A percentile compares a stretch with the other conserved stretches of the same genome.
These are phyloP conservation scores for Varroa destructor DNA, from an alignment of 1,140 invertebrate genomes.

Conservation along the genomic window DNA sequence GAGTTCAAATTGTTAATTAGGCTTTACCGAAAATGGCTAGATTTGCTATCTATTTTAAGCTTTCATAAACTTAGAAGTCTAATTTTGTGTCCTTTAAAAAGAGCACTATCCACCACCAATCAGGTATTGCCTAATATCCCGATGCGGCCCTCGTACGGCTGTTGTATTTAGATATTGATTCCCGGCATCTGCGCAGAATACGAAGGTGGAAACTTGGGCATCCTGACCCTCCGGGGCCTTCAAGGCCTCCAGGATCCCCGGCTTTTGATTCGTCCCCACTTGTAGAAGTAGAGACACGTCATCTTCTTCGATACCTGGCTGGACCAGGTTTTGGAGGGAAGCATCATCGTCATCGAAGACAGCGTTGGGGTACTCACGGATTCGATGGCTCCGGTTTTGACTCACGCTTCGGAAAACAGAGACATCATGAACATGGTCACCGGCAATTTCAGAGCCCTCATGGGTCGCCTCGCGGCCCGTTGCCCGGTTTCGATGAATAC, in stretches of 20 bases:
- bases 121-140: too few relatives aligned
- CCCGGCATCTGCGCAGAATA: neutral
- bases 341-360: conserved; percentile 5
- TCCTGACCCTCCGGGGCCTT: neutral
- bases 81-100: too few relatives aligned
- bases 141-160: too few relatives aligned
- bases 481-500: too few relatives aligned
- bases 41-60: too few relatives aligned
- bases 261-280: neutral
- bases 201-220: neutral
- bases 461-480: neutral
- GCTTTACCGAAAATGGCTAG: too few relatives aligned
- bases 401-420: neutral
- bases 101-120: too few relatives aligned
- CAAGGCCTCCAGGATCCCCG: neutral
- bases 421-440: neutral
- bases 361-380: neutral
- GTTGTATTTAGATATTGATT: too few relatives aligned
- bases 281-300: neutral
- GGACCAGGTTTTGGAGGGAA: neutral
- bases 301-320: neutral
- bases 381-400: conserved; percentile 1
- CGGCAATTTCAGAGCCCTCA: neutral
- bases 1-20: too few relatives aligned
- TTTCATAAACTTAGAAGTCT: too few relatives aligned